These are phyloP conservation scores for Cacoxenus indagator DNA, from an alignment of 2,888 invertebrate species.

Conservation along the genomic window DNA sequence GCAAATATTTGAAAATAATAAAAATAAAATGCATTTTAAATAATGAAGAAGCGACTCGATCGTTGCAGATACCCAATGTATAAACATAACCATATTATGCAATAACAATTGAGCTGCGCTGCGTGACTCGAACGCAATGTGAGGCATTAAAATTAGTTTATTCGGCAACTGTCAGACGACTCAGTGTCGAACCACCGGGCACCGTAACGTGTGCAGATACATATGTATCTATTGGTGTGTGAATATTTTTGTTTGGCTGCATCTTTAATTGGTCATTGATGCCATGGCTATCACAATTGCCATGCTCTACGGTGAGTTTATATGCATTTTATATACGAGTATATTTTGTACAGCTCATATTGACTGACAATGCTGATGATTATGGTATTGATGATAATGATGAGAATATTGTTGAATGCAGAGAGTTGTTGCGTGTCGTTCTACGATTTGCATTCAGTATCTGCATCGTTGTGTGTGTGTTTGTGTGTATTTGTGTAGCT, in stretches of 20 bases:
- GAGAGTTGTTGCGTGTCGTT: background rate
- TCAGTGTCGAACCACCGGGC: background rate
- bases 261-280: conserved; percentile 22
- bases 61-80: conserved; percentile 1
- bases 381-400: background rate
- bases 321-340: background rate
- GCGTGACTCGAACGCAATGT: conserved; percentile 47
- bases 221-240: background rate
- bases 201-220: background rate
- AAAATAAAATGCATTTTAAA: conserved; percentile 10
- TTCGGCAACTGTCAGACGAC: conserved; percentile 34
- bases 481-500: background rate
- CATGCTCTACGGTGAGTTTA: background rate
- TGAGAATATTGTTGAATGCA: background rate
- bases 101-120: conserved; percentile 55
- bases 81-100: conserved; percentile 27
- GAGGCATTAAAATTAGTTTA: conserved; percentile 61
- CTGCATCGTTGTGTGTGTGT: background rate
- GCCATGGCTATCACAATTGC: background rate
- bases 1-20: background rate
- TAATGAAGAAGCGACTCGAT: background rate
- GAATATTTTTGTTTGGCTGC: conserved; percentile 20
- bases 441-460: background rate
- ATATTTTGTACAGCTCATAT: background rate
- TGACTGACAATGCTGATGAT: background rate